Evolutionary conservation across 2,888 invertebrate genomes (phyloP).

Genomic region (Tetragnatha montana): DNA sequence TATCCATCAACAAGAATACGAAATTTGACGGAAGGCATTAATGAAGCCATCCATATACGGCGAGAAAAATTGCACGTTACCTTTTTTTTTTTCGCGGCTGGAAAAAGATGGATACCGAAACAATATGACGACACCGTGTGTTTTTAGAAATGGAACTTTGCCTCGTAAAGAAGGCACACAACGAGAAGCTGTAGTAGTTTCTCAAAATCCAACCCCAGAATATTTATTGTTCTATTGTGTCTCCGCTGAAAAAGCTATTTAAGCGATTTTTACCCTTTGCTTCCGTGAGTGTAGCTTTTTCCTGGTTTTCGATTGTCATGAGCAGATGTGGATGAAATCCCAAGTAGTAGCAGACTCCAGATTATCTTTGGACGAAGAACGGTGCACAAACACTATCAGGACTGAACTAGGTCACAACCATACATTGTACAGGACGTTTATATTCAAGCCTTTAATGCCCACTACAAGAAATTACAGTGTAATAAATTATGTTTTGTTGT

Average conservation of each 20-base stretch:
- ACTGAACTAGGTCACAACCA: too few species aligned
- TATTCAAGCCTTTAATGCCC: too few species aligned
- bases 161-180: background rate
- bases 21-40: background rate
- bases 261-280: background rate
- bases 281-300: background rate
- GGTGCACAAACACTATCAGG: too few species aligned
- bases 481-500: too few species aligned
- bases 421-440: too few species aligned
- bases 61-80: background rate
- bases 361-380: too few species aligned
- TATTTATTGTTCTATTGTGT: background rate
- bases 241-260: background rate
- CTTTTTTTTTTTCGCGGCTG: background rate
- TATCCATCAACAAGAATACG: slow-evolving; percentile 21
- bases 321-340: background rate
- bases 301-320: background rate
- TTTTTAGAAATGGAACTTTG: background rate
- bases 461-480: too few species aligned
- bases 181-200: background rate
- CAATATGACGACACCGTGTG: background rate
- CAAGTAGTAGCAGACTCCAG: too few species aligned
- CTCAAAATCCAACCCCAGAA: background rate
- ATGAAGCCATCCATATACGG: background rate
- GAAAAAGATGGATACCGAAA: background rate